Evolutionary conservation across 2,888 invertebrate species (phyloP).

Genomic region (Scaptomyza parva): DNA sequence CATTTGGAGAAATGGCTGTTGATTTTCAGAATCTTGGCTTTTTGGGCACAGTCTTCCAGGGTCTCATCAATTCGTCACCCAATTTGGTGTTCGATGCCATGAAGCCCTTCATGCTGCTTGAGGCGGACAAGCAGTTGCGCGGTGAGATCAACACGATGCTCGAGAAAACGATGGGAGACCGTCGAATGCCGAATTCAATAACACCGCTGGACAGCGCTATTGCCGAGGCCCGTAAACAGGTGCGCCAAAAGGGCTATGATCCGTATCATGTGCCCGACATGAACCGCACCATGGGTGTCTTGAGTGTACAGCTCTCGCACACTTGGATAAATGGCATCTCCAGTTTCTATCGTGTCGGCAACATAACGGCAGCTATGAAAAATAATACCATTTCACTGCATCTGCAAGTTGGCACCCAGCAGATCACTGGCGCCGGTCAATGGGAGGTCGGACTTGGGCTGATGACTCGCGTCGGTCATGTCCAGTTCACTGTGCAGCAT

Average conservation of each 20-base stretch:
- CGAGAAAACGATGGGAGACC: constrained; percentile 88
- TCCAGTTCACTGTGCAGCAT: constrained; percentile 92
- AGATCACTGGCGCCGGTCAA: constrained; percentile 90
- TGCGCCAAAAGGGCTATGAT: constrained; percentile 88
- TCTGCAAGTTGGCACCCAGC: constrained; percentile 92
- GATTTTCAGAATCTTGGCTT: constrained; percentile 93
- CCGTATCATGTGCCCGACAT: constrained; percentile 91
- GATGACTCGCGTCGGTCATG: constrained; percentile 89
- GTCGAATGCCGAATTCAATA: constrained; percentile 93
- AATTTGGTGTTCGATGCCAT: constrained; percentile 93
- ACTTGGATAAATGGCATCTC: constrained; percentile 93
- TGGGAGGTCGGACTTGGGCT: constrained; percentile 92
- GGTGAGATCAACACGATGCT: constrained; percentile 91
- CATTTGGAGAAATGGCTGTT: constrained; percentile 90
- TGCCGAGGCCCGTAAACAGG: constrained; percentile 89
- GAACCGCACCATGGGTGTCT: constrained; percentile 89
- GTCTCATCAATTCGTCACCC: constrained; percentile 92
- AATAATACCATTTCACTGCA: constrained; percentile 87
- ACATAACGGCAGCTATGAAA: constrained; percentile 90
- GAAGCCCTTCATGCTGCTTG: constrained; percentile 92
- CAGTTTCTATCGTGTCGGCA: constrained; percentile 92
- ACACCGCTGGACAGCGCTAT: constrained; percentile 94
- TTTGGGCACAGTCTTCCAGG: constrained; percentile 89
- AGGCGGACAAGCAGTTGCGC: constrained; percentile 91
- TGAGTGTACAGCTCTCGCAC: constrained; percentile 89